Base-by-base conservation (phyloP, 1,140 invertebrate genomes). In the Brevipalpus yothersi region DNA sequence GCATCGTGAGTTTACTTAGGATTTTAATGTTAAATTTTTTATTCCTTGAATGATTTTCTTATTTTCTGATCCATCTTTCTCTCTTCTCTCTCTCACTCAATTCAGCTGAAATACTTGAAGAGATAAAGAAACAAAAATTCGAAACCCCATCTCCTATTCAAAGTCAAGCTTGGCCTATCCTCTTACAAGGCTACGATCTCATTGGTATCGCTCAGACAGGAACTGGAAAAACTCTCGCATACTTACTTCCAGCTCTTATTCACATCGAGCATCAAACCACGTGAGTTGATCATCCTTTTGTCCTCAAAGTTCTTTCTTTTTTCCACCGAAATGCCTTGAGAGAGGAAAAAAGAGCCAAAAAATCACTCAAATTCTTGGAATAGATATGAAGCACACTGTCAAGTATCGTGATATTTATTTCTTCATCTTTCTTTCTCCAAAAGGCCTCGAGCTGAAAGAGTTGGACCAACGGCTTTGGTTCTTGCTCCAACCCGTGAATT, bases 401-500 rank as follows among this genome's bases (percentile, higher is more conserved):
- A 31, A 31, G 31, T 31, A 31, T 31, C 31, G 31, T 31, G 31
- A 31, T 31, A 31, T 31, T 31, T 5, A 31, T 5, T 31, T 31
- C 31, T 31, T 31, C 31, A 2, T 31, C 31, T 31, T 31, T 5
- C 31, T 31, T 31, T 31, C 31, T 31, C 31, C 19, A n/a, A n/a
- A 47, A 47, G 45, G 45, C 45, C 45, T 15, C 45, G 45, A n/a
- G 45, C 13, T 19, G 13, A 47, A 47, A 47, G 45, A 19, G 13
- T 19, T n/a, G 45, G 45, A 47, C 31, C 53, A 81, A 92, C 66
- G 66, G 70, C 69, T 61, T 65, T 78, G 21, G 72, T 99, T 68
- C 76, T 99, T 67, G 93, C 94, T 1, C 95, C 95, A 4, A 98
- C 95, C 51, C 81, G 94, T 72, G 95, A 99, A 71, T 80, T 99